Conservation (phyloP, 2,888 invertebrate genomes). For the Heteropelma amictum region DNA sequence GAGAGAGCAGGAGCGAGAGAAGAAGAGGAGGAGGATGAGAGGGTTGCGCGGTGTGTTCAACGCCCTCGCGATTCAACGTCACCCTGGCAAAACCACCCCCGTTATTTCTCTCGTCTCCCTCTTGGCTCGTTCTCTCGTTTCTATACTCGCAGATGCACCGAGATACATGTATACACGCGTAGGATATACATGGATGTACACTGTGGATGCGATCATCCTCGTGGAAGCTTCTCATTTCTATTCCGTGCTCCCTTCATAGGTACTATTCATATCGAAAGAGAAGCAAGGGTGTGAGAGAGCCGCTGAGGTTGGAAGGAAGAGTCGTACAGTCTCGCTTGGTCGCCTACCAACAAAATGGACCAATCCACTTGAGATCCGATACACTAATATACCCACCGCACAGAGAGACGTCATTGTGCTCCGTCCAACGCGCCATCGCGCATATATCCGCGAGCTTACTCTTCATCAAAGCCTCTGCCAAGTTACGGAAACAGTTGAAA, state of each 20-base stretch:
- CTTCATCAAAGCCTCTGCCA: constrained; percentile 15
- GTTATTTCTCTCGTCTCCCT: constrained; percentile 33
- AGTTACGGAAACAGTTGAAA: constrained; percentile 1
- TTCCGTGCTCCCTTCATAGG: constrained; percentile 25
- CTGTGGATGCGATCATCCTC: neutral
- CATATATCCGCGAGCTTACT: constrained; percentile 27
- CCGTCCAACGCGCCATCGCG: constrained; percentile 30
- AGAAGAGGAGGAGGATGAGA: constrained; percentile 52
- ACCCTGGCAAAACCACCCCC: constrained; percentile 48
- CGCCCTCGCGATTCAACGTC: constrained; percentile 57
- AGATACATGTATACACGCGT: neutral
- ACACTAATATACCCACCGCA: constrained; percentile 54
- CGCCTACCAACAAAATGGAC: constrained; percentile 69
- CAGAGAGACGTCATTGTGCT: constrained; percentile 20
- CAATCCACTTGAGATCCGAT: constrained; percentile 70
- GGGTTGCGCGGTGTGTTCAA: constrained; percentile 45
- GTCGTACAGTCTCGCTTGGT: constrained; percentile 63
- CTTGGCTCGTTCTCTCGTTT: constrained; percentile 24
- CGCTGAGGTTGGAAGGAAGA: constrained; percentile 13
- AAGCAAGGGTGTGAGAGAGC: neutral
- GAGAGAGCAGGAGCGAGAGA: too few species aligned
- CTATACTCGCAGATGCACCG: neutral
- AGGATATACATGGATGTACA: neutral
- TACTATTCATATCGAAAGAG: constrained; percentile 15
- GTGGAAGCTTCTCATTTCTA: constrained; percentile 61